A percentile compares a stretch with the other conserved stretches of the same genome.
Evolutionary conservation across 2,888 invertebrate genomes (phyloP).

Genomic region (Tinea trinotella): DNA sequence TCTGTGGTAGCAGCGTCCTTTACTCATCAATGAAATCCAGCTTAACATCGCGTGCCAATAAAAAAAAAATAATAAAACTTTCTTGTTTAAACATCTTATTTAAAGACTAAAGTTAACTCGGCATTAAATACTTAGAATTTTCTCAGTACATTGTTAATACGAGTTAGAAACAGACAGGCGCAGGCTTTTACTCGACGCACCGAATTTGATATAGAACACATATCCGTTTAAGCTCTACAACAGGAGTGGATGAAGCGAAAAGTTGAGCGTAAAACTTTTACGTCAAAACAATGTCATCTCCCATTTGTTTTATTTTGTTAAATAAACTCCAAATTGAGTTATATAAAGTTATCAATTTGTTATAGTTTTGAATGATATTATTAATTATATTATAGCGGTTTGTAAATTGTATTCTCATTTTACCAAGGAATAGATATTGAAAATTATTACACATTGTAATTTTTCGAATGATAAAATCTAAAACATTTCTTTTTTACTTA

Average conservation of each 20-base stretch:
- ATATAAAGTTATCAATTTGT: too few relatives aligned
- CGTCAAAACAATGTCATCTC: background rate
- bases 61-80: too few relatives aligned
- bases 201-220: conserved; percentile 44
- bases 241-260: conserved; percentile 22
- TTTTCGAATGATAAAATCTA: too few relatives aligned
- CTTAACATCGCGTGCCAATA: too few relatives aligned
- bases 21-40: too few relatives aligned
- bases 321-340: background rate
- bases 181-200: conserved; percentile 32
- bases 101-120: conserved; percentile 54
- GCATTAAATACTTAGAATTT: conserved; percentile 46
- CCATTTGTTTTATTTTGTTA: background rate
- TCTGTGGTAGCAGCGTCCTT: too few relatives aligned
- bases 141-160: conserved; percentile 45
- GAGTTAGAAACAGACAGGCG: conserved; percentile 28
- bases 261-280: background rate
- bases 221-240: conserved; percentile 42
- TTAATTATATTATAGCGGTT: too few relatives aligned
- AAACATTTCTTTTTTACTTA: too few relatives aligned
- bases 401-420: too few relatives aligned
- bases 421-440: too few relatives aligned
- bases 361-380: too few relatives aligned
- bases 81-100: conserved; percentile 16
- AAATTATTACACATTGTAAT: too few relatives aligned